These are phyloP conservation scores for Gasteruption jaculator DNA, from an alignment of 2,888 invertebrate genomes.

Conservation along the genomic window DNA sequence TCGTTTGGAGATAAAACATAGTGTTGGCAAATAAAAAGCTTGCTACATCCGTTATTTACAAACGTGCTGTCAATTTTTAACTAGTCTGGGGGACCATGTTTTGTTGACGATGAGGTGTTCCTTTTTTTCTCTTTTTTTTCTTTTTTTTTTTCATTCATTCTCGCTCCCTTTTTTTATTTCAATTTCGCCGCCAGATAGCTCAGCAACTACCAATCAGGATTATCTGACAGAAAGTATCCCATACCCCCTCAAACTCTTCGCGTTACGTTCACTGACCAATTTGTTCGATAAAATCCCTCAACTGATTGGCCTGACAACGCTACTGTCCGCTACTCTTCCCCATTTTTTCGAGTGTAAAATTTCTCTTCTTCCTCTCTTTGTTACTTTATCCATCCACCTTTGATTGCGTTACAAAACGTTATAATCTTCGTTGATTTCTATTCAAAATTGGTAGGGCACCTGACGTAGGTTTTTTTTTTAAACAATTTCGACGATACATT, in stretches of 20 bases:
- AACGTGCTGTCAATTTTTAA: slow-evolving; percentile 31
- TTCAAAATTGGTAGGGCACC: too few species aligned
- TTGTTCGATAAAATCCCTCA: slow-evolving; percentile 46
- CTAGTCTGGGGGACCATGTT: slow-evolving; percentile 30
- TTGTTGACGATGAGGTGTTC: slow-evolving; percentile 15
- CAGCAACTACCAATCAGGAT: slow-evolving; percentile 51
- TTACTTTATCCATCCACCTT: too few species aligned
- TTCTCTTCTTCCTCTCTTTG: slow-evolving; percentile 21
- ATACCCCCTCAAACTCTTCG: slow-evolving; percentile 21
- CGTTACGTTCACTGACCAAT: slow-evolving; percentile 44
- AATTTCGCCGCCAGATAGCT: slow-evolving; percentile 40
- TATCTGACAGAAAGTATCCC: slow-evolving; percentile 45
- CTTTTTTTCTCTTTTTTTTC: slow-evolving; percentile 13
- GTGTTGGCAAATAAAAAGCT: slow-evolving; percentile 38
- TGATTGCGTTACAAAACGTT: too few species aligned
- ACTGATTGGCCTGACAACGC: slow-evolving; percentile 47
- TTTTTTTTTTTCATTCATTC: slow-evolving; percentile 28
- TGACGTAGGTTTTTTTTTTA: too few species aligned
- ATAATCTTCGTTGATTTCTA: too few species aligned
- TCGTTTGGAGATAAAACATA: slow-evolving; percentile 31
- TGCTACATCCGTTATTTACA: slow-evolving; percentile 32
- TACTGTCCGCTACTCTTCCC: slow-evolving; percentile 39
- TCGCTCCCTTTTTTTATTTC: slow-evolving; percentile 21
- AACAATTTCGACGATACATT: too few species aligned
- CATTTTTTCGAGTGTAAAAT: too few species aligned